Evolutionary conservation across 2,797 vertebrate species (phyloP), one percentile per base, ranked within the genome.

Genomic region (Mareca strepera): DNA sequence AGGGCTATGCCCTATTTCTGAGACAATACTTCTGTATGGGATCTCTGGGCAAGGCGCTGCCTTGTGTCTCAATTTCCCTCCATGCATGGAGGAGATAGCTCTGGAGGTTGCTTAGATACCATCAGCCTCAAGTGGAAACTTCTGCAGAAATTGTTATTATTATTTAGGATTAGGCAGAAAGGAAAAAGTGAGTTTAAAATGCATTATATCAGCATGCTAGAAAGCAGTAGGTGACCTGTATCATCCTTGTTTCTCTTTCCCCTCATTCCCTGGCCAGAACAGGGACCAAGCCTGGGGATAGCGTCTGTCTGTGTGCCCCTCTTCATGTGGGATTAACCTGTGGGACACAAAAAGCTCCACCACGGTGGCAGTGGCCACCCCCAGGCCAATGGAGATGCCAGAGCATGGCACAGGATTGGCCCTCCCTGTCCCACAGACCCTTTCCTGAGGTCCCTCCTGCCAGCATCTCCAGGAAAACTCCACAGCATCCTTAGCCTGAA

Each of bases 21-120:
- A 7, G 26, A 20, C 21, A 37, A 16, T 11, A 6, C 2, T 29
- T 67, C 17, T 79, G 52, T 37, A 59, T 0, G 0, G 26, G 4
- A 21, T 11, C 25, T 20, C 17, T 52, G 46, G 20, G 29, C 6
- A 44, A 81, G 35, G 9, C 0, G 1, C 5, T 50, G 13, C 9
- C 26, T 41, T 37, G 5, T 92, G 79, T 77, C 95, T 93, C 92
- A 18, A 68, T 93, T 93, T 94, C 58, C 73, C 26, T 53, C 44
- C 25, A 5, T 1, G 3, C 8, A 35, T 62, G 14, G 4, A 59
- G 16, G 29, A 60, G 22, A 33, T 29, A 2, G 1, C 50, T 91
- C 12, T 13, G 28, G 44, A 58, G 26, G 18, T 11, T 78, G 37
- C 12, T 83, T 56, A 70, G 22, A 25, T 50, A 11, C 4, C 72